A percentile compares a stretch with the other conserved stretches of the same genome.
Evolutionary conservation across 2,888 invertebrate genomes (phyloP).

Genomic region (Pachycephus smyrnensis): DNA sequence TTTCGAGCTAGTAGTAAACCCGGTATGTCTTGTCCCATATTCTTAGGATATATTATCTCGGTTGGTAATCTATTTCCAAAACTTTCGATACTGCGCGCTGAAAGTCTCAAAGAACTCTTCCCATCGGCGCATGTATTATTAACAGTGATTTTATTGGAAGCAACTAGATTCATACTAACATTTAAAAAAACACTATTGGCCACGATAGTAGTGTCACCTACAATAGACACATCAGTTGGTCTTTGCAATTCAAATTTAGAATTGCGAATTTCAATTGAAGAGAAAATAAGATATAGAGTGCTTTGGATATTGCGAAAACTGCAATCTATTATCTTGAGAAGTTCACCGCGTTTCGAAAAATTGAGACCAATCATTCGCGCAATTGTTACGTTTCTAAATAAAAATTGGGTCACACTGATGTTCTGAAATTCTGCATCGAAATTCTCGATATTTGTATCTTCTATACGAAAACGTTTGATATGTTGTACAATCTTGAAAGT

Average conservation of each 20-base stretch:
- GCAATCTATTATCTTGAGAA: constrained; percentile 40
- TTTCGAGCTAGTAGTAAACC: constrained; percentile 33
- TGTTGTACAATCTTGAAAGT: constrained; percentile 35
- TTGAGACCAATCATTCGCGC: constrained; percentile 38
- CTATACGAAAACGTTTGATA: constrained; percentile 43
- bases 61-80: constrained; percentile 48
- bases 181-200: constrained; percentile 45
- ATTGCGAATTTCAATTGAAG: constrained; percentile 38
- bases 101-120: constrained; percentile 49
- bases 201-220: constrained; percentile 37
- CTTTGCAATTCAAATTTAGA: constrained; percentile 45
- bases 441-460: constrained; percentile 40
- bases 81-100: constrained; percentile 41
- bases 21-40: constrained; percentile 19
- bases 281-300: constrained; percentile 44
- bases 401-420: constrained; percentile 34
- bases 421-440: constrained; percentile 47
- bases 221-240: constrained; percentile 43
- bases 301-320: constrained; percentile 38
- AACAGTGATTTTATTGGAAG: constrained; percentile 33
- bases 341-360: constrained; percentile 37
- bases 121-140: constrained; percentile 50
- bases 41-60: constrained; percentile 44
- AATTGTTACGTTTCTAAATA: constrained; percentile 47
- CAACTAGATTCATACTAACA: constrained; percentile 46